phyloP scores from a whole-genome alignment of 2,888 invertebrate genomes.

The Sesamia inferens region DNA sequence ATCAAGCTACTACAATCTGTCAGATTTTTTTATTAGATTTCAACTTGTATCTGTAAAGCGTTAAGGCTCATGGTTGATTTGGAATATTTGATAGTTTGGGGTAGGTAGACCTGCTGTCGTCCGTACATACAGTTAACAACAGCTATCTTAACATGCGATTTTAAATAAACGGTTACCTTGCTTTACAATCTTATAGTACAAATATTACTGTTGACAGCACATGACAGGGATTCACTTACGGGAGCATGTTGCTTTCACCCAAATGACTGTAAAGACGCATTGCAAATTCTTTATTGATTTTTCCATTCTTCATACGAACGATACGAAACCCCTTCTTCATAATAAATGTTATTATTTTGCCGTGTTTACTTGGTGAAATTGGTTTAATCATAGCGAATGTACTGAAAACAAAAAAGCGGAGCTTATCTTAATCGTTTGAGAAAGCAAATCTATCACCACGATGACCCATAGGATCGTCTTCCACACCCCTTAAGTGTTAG shows the following conservation, averaged over 20 bases:
- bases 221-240: conserved; percentile 84
- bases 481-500: not conserved
- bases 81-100: too few relatives aligned
- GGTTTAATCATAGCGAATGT: conserved; percentile 96
- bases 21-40: too few relatives aligned
- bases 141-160: too few relatives aligned
- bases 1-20: too few relatives aligned
- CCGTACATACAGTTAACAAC: too few relatives aligned
- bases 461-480: not conserved
- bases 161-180: too few relatives aligned
- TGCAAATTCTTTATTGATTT: conserved; percentile 92
- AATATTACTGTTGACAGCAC: too few relatives aligned
- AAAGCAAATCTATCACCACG: not conserved
- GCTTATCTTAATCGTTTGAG: not conserved
- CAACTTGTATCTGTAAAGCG: too few relatives aligned
- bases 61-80: too few relatives aligned
- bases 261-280: conserved; percentile 91
- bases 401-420: conserved; percentile 77
- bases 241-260: conserved; percentile 90
- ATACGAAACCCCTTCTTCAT: conserved; percentile 91
- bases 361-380: conserved; percentile 92
- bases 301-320: conserved; percentile 93
- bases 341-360: conserved; percentile 93
- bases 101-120: too few relatives aligned
- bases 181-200: too few relatives aligned